Conservation (phyloP, 2,888 invertebrate genomes). For the Hofmannophila pseudospretella region DNA sequence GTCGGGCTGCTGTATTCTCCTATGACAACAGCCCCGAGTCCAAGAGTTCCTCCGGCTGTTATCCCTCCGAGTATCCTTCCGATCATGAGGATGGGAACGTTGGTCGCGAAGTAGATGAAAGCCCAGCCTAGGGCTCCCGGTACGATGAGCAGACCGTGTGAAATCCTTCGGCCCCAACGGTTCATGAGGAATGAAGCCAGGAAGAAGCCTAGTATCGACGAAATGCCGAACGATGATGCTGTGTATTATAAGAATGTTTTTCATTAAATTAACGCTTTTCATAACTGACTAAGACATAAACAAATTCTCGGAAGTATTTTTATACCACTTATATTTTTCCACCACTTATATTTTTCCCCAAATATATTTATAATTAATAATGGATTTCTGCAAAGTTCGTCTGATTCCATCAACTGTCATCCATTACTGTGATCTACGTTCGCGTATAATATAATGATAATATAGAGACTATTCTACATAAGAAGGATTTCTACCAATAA, state of each 20-base stretch:
- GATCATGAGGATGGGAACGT: slow-evolving; percentile 22
- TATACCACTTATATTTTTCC: too few relatives aligned
- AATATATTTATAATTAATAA: too few relatives aligned
- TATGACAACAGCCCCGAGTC: slow-evolving; percentile 24
- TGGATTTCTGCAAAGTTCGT: too few relatives aligned
- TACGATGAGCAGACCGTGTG: slow-evolving; percentile 45
- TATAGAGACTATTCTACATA: too few relatives aligned
- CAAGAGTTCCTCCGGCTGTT: slow-evolving; percentile 18
- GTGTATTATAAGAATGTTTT: neutral
- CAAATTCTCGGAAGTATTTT: too few relatives aligned
- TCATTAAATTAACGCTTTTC: too few relatives aligned
- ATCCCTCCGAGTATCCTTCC: slow-evolving; percentile 26
- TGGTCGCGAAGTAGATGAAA: slow-evolving; percentile 23
- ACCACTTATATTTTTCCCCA: too few relatives aligned
- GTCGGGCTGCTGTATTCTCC: slow-evolving; percentile 27
- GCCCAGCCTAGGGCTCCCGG: slow-evolving; percentile 23
- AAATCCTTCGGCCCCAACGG: slow-evolving; percentile 24
- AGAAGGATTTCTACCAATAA: too few relatives aligned
- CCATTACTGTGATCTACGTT: too few relatives aligned
- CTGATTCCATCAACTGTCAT: too few relatives aligned
- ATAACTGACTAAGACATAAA: too few relatives aligned
- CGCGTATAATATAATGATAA: too few relatives aligned
- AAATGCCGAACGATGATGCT: slow-evolving; percentile 34
- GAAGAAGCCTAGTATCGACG: slow-evolving; percentile 34
- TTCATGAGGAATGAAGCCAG: slow-evolving; percentile 36